Conservation (phyloP, 1,140 invertebrate species). For the Argopecten irradians region DNA sequence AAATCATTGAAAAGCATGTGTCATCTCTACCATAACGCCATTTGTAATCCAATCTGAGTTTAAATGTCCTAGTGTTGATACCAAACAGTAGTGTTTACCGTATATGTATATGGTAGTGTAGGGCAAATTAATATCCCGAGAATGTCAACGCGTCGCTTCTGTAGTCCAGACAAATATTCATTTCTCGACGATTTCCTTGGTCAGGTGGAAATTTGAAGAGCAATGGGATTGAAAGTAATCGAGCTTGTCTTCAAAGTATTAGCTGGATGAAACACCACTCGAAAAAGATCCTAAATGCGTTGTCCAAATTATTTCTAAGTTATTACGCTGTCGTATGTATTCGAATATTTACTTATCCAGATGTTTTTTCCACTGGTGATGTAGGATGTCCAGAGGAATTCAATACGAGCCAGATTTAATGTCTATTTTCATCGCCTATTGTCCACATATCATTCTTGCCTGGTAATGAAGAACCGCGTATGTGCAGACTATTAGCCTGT, state of each 20-base stretch:
- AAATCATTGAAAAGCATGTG: conserved; percentile 1
- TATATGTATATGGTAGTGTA: not conserved
- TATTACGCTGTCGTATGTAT: not conserved
- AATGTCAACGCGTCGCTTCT: not conserved
- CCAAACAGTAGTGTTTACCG: not conserved
- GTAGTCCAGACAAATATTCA: conserved; percentile 9
- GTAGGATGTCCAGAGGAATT: not conserved
- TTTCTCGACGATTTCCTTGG: not conserved
- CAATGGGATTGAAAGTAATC: not conserved
- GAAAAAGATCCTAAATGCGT: not conserved
- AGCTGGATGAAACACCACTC: not conserved
- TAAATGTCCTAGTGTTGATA: not conserved
- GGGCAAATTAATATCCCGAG: not conserved
- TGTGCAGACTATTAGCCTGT: not conserved
- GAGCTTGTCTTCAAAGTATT: not conserved
- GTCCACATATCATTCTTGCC: not conserved
- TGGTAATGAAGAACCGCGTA: not conserved
- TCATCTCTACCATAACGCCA: not conserved
- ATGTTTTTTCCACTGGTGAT: not conserved
- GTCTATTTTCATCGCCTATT: not conserved
- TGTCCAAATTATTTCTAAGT: not conserved
- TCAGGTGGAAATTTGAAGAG: not conserved
- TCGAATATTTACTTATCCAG: not conserved
- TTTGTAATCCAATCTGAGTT: not conserved
- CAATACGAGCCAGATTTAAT: not conserved